Base-by-base conservation (phyloP, 2,113 vertebrate species). In the Piaya cayana region DNA sequence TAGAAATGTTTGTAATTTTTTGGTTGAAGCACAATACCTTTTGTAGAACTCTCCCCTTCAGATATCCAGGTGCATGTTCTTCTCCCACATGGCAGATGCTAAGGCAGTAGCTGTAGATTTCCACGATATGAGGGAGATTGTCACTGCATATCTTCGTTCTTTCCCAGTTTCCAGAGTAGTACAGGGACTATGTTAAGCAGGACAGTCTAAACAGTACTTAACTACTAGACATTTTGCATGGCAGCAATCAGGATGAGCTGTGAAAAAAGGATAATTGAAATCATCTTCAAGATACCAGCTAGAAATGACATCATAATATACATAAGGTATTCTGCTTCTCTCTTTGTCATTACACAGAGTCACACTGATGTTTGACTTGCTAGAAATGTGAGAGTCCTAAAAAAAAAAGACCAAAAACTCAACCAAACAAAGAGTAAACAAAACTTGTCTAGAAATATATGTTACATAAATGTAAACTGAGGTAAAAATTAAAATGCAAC, bases 401-500 rank as follows among this genome's bases (percentile, higher is more conserved):
- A 32, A 29, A 20, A n/a, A 32, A n/a, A n/a, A n/a, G 39, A 20
- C 0, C 1, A 25, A 53, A 60, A 53, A 1, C 14, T 10, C 39
- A 23, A 37, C 11, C 5, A 72, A 52, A 74, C 5, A 72, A 52
- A 74, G 11, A 39, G 4, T 32, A 23, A 37, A 32, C 6, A 36
- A 34, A 43, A 58, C 18, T 22, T 79, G 39, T 47, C 70, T 59
- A 47, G 8, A 65, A 71, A 77, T 23, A 25, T 36, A 9, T 39
- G 9, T 17, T 17, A 55, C 10, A 32, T 47, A 56, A 45, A 30
- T 1, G 3, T 22, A 53, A 82, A 39, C 7, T 10, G 12, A 47
- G 17, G 37, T 65, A 65, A 53, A 59, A 79, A 36, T 15, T 43
- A 60, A 47, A 55, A 47, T 32, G 13, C 12, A 60, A 55, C 8